These are phyloP conservation scores for Cydia splendana DNA, from an alignment of 1,140 invertebrate genomes.

Conservation along the genomic window DNA sequence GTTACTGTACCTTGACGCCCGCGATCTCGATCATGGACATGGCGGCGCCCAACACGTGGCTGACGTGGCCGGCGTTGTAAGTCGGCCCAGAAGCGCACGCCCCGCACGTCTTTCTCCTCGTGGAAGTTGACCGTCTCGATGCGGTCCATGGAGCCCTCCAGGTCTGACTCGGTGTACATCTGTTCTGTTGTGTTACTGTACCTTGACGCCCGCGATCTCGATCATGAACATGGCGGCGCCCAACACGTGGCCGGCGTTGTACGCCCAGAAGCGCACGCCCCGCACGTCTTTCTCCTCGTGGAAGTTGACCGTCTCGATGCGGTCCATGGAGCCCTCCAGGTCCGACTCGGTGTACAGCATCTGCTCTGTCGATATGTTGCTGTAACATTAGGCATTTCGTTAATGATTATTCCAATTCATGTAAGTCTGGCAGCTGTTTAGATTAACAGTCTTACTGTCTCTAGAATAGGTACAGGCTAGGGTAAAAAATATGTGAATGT, in stretches of 20 bases:
- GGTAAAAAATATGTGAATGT: too few relatives aligned
- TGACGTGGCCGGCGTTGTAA: constrained; percentile 99
- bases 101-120: constrained; percentile 59
- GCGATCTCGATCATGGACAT: constrained; percentile 99
- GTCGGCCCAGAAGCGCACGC: constrained; percentile 99
- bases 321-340: constrained; percentile 98
- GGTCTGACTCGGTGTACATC: too few relatives aligned
- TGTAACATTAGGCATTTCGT: constrained; percentile 58
- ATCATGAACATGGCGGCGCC: constrained; percentile 99
- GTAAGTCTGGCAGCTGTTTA: not conserved
- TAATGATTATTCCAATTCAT: not conserved
- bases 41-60: constrained; percentile 98
- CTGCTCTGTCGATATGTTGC: constrained; percentile 98
- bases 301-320: constrained; percentile 99
- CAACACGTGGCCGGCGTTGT: constrained; percentile 98
- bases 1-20: constrained; percentile 95
- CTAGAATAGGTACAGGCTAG: too few relatives aligned
- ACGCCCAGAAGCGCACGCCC: constrained; percentile 98
- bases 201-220: constrained; percentile 98
- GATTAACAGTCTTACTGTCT: too few relatives aligned
- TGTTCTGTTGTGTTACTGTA: constrained; percentile 47
- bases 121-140: too few relatives aligned
- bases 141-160: too few relatives aligned
- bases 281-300: constrained; percentile 99
- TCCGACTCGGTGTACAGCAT: constrained; percentile 99